Conservation (phyloP, 2,888 invertebrate species). For the Steinernema hermaphroditum region DNA sequence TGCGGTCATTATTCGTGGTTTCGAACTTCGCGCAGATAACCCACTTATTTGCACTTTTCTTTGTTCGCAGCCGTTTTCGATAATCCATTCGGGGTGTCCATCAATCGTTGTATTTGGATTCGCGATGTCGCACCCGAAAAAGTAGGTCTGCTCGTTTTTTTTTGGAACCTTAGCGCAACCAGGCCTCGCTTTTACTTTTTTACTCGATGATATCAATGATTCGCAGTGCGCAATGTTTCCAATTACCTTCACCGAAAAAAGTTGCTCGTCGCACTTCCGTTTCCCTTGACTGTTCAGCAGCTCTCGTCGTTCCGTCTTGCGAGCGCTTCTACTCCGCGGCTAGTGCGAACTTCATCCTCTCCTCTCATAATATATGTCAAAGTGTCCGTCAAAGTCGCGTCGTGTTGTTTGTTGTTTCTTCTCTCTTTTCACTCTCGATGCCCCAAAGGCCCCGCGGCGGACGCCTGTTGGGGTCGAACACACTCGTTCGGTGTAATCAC, state of each 20-base stretch:
- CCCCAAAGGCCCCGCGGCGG: not conserved
- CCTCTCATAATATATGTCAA: not conserved
- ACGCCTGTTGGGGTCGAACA: constrained; percentile 20
- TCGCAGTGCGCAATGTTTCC: not conserved
- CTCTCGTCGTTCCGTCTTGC: too few relatives aligned
- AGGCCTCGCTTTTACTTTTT: not conserved
- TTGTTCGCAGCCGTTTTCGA: constrained; percentile 29
- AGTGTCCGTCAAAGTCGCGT: not conserved
- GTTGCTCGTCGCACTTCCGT: too few relatives aligned
- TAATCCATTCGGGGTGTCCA: not conserved
- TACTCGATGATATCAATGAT: too few relatives aligned
- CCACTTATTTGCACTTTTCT: constrained; percentile 29
- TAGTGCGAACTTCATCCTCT: not conserved
- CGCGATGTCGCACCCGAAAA: not conserved
- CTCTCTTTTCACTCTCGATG: not conserved
- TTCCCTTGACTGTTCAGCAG: too few relatives aligned
- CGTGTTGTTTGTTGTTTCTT: constrained; percentile 26
- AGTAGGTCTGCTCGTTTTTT: constrained; percentile 10
- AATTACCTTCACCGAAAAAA: too few relatives aligned
- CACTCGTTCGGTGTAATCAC: constrained; percentile 22
- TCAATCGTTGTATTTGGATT: constrained; percentile 6
- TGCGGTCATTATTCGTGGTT: constrained; percentile 4
- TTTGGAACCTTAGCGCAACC: not conserved
- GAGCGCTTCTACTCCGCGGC: not conserved
- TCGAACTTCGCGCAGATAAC: not conserved